Evolutionary conservation across 2,113 vertebrate genomes (phyloP).

Genomic region (Callospermophilus lateralis): DNA sequence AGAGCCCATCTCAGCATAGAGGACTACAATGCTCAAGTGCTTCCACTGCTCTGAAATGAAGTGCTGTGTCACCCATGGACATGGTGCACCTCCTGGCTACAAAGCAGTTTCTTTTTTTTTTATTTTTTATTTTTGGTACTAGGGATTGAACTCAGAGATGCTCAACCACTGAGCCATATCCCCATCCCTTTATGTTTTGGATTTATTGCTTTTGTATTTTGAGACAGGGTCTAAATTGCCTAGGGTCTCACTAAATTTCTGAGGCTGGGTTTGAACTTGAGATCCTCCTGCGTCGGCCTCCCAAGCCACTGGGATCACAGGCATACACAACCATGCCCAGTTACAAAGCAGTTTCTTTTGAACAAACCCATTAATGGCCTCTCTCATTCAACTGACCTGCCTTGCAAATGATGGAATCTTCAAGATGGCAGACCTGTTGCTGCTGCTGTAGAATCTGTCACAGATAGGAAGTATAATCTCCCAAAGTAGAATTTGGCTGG

Average conservation of each 20-base stretch:
- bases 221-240: too few relatives aligned
- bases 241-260: too few relatives aligned
- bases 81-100: not conserved
- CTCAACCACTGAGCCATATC: too few relatives aligned
- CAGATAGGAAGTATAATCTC: not conserved
- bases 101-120: constrained; percentile 47
- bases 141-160: too few relatives aligned
- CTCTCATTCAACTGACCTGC: not conserved
- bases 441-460: not conserved
- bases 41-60: not conserved
- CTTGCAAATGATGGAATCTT: not conserved
- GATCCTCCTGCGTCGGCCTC: too few relatives aligned
- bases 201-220: too few relatives aligned
- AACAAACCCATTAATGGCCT: constrained; percentile 7
- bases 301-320: too few relatives aligned
- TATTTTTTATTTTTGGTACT: too few relatives aligned
- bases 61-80: not conserved
- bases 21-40: not conserved
- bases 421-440: not conserved
- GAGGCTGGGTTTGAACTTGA: too few relatives aligned
- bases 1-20: not conserved
- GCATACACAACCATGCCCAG: too few relatives aligned
- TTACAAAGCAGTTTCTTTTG: constrained; percentile 28
- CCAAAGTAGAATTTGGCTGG: not conserved
- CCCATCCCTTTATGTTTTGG: too few relatives aligned